phyloP scores from a whole-genome alignment of 2,888 invertebrate species.

The Pseudeuparius sepicola region DNA sequence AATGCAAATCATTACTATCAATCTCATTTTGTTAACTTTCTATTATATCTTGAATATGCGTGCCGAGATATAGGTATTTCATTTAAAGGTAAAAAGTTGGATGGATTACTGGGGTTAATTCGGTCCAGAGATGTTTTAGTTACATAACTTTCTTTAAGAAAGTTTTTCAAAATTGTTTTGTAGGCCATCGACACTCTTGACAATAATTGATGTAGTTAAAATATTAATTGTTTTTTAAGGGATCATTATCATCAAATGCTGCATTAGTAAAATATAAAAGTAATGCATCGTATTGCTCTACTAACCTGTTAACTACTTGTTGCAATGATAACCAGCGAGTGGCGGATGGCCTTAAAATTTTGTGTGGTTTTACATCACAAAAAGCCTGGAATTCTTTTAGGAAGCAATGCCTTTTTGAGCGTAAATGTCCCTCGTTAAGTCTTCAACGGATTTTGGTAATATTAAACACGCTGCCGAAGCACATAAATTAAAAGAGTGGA shows the following conservation, averaged over 20 bases:
- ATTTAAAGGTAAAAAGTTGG: conserved; percentile 10
- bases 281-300: conserved; percentile 16
- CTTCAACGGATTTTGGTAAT: conserved; percentile 13
- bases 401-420: conserved; percentile 10
- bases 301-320: too few species aligned
- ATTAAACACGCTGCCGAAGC: conserved; percentile 14
- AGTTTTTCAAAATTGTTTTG: conserved; percentile 13
- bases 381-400: conserved; percentile 11
- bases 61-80: too few species aligned
- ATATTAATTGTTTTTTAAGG: too few species aligned
- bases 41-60: conserved; percentile 13
- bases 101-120: conserved; percentile 13
- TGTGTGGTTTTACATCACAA: conserved; percentile 13
- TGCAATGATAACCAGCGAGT: too few species aligned
- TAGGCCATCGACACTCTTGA: too few species aligned
- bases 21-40: conserved; percentile 15
- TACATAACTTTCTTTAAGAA: conserved; percentile 9
- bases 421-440: conserved; percentile 14
- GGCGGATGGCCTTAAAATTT: too few species aligned
- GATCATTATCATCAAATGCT: conserved; percentile 12
- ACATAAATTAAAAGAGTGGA: conserved; percentile 16
- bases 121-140: conserved; percentile 7
- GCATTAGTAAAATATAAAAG: conserved; percentile 14
- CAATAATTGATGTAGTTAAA: too few species aligned
- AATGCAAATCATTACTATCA: conserved; percentile 8